A percentile compares a stretch with the other conserved stretches of the same genome.
These are phyloP conservation scores for Sorex maritimensis DNA, from an alignment of 2,797 vertebrate genomes.

Conservation along the genomic window DNA sequence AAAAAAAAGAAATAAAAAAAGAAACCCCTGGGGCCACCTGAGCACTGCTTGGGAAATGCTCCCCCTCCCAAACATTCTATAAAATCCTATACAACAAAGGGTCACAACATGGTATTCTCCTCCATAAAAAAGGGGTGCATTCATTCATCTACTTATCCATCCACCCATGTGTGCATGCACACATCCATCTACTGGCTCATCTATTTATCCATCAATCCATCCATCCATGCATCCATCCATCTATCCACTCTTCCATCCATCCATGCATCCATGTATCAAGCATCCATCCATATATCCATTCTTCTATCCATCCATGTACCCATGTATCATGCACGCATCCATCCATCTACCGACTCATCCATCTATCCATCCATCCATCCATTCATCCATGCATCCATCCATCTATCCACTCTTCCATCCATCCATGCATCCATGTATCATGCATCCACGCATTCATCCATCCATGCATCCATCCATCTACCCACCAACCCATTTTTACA, in stretches of 20 bases:
- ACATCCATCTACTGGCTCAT: background rate
- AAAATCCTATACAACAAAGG: background rate
- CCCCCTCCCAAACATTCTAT: background rate
- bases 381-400: background rate
- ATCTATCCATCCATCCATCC: too few species aligned
- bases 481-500: background rate
- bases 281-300: too few species aligned
- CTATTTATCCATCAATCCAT: background rate
- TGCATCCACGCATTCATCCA: background rate
- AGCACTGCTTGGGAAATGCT: too few species aligned
- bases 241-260: too few species aligned
- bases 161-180: too few species aligned
- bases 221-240: background rate
- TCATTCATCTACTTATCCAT: background rate
- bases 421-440: background rate
- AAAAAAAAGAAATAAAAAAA: too few species aligned
- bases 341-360: background rate
- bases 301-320: too few species aligned
- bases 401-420: background rate
- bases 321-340: background rate
- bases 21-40: too few species aligned
- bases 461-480: background rate
- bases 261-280: too few species aligned
- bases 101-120: background rate
- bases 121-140: background rate